phyloP scores from a whole-genome alignment of 1,140 invertebrate genomes.

The Brachionus plicatilis region DNA sequence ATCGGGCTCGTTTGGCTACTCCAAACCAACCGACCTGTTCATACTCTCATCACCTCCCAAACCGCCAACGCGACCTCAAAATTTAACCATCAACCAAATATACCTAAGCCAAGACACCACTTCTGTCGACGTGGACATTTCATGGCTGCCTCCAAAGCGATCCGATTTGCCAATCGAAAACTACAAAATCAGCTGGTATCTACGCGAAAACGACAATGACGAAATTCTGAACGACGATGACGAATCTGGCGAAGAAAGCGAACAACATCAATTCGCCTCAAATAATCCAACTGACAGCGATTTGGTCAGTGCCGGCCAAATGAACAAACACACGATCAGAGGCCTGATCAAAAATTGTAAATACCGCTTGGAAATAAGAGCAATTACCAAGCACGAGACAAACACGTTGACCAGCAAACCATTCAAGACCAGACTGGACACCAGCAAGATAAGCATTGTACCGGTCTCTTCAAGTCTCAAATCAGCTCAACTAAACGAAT shows the following conservation, averaged over 20 bases:
- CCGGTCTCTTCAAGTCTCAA: background rate
- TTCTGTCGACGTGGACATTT: background rate
- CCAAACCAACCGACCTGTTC: background rate
- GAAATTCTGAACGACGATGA: background rate
- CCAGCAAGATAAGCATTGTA: background rate
- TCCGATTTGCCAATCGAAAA: constrained; percentile 3
- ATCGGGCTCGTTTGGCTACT: constrained; percentile 13
- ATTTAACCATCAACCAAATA: constrained; percentile 19
- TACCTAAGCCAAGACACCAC: background rate
- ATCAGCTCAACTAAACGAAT: background rate
- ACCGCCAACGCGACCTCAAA: constrained; percentile 13
- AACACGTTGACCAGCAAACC: background rate
- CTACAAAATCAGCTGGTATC: constrained; percentile 9
- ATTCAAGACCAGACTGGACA: background rate
- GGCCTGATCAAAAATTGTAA: constrained; percentile 1
- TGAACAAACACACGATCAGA: background rate
- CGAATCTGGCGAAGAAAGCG: background rate
- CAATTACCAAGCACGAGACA: background rate
- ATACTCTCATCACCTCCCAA: constrained; percentile 20
- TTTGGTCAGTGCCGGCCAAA: background rate
- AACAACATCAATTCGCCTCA: background rate
- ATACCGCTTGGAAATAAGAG: background rate
- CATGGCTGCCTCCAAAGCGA: background rate
- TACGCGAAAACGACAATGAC: background rate
- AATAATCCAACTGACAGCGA: background rate